A percentile compares a stretch with the other conserved stretches of the same genome.
These are phyloP conservation scores for Tragopan temminckii DNA, from an alignment of 2,797 vertebrate genomes.

Conservation along the genomic window DNA sequence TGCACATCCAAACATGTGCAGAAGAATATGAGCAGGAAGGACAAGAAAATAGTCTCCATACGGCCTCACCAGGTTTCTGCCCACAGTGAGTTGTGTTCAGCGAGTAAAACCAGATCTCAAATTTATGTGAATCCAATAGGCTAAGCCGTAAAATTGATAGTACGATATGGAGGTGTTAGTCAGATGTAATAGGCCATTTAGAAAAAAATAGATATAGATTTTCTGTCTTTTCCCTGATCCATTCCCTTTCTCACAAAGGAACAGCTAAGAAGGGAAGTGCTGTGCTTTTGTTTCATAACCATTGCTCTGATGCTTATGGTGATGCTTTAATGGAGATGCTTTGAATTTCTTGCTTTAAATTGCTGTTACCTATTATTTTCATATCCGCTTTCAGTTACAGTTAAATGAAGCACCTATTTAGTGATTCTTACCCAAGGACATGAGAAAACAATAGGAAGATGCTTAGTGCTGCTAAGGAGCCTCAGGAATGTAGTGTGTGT, in stretches of 20 bases:
- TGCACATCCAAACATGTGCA: not conserved
- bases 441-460: not conserved
- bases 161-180: constrained; percentile 40
- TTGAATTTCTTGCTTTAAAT: constrained; percentile 10
- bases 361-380: constrained; percentile 26
- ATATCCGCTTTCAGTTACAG: not conserved
- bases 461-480: not conserved
- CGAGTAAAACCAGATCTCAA: constrained; percentile 7
- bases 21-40: not conserved
- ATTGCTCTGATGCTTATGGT: not conserved
- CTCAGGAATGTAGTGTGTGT: not conserved
- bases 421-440: not conserved
- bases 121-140: constrained; percentile 30
- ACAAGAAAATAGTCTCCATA: not conserved
- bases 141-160: constrained; percentile 34
- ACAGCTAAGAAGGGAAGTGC: constrained; percentile 5
- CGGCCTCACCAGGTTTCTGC: not conserved
- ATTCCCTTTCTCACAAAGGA: constrained; percentile 57
- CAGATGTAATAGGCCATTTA: constrained; percentile 61
- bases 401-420: constrained; percentile 20
- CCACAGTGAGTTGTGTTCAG: not conserved
- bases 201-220: constrained; percentile 69
- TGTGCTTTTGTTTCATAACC: not conserved
- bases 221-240: constrained; percentile 68
- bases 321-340: constrained; percentile 15